A percentile compares a stretch with the other conserved stretches of the same genome.
phyloP scores from a whole-genome alignment of 2,888 invertebrate species.

The Callimorpha dominula region DNA sequence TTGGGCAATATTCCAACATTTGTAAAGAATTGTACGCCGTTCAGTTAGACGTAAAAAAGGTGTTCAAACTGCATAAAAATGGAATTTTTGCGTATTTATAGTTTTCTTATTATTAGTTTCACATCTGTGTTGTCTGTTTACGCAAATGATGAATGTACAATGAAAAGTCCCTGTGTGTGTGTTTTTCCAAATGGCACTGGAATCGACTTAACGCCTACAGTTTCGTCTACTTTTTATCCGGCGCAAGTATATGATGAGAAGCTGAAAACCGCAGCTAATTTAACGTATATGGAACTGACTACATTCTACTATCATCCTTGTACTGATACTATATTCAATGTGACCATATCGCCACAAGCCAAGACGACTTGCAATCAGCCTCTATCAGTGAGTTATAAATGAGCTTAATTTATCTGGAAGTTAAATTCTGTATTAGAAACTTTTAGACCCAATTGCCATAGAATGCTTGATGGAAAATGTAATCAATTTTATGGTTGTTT shows the following conservation, averaged over 20 bases:
- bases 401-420: not conserved
- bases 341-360: slow-evolving; percentile 43
- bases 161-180: slow-evolving; percentile 75
- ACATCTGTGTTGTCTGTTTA: slow-evolving; percentile 47
- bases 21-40: not conserved
- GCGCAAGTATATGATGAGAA: slow-evolving; percentile 54
- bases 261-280: not conserved
- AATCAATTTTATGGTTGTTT: slow-evolving; percentile 11
- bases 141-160: slow-evolving; percentile 67
- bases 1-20: slow-evolving; percentile 1
- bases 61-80: slow-evolving; percentile 43
- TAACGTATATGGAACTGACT: slow-evolving; percentile 54
- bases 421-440: not conserved
- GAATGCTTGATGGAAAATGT: slow-evolving; percentile 3
- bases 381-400: slow-evolving; percentile 66
- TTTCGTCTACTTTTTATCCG: slow-evolving; percentile 63
- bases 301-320: slow-evolving; percentile 81
- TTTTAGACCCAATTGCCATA: not conserved
- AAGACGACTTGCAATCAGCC: slow-evolving; percentile 60
- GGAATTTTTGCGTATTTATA: slow-evolving; percentile 48
- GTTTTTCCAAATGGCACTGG: slow-evolving; percentile 82
- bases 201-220: slow-evolving; percentile 74
- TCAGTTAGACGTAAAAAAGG: slow-evolving; percentile 1
- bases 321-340: slow-evolving; percentile 60
- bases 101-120: slow-evolving; percentile 51